Evolutionary conservation across 2,797 vertebrate genomes (phyloP), one percentile per base, ranked within the genome.

Genomic region (Tachyglossus aculeatus): DNA sequence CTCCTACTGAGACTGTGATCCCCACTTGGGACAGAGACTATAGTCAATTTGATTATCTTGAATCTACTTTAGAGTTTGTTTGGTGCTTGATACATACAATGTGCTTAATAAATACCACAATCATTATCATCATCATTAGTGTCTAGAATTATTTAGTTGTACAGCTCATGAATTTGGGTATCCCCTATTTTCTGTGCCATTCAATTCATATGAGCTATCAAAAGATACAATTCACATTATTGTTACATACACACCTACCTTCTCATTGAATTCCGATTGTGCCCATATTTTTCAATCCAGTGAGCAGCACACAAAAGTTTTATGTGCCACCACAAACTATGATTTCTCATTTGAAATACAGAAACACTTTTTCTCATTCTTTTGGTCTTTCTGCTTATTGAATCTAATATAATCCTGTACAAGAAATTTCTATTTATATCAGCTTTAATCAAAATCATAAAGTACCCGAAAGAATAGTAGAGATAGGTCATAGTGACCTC

Each of bases 241-340:
- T 67, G 40, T 63, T 15, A 29, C 29, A 58, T 41, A n/a, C 24
- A 13, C n/a, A 55, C 22, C 41, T 44, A 25, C 19, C 58, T 57
- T 66, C 27, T 71, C 48, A 47, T 37, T 61, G 25, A n/a, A 51
- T 65, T 41, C 48, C 60, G 15, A 9, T 75, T 66, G 32, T 81
- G 68, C 32, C 32, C 63, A 53, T 51, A 54, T 27, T 33, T 78
- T 81, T 74, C 38, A 65, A 53, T 60, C n/a, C 45, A 57, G 22
- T 70, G 71, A 74, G 39, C 52, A 53, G 39, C 40, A 34, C 16
- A 27, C 57, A 77, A 39, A 54, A 52, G 38, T 63, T 67, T 31
- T 29, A 55, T 48, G 54, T 69, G 37, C 29, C 59, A 65, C 72
- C 38, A 55, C 19, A 41, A 55, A 38, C 37, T 53, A 11, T 54